These are phyloP conservation scores for Haliclona indistincta DNA, from an alignment of 37 sponge, comb jelly and placozoan genomes.

Conservation along the genomic window DNA sequence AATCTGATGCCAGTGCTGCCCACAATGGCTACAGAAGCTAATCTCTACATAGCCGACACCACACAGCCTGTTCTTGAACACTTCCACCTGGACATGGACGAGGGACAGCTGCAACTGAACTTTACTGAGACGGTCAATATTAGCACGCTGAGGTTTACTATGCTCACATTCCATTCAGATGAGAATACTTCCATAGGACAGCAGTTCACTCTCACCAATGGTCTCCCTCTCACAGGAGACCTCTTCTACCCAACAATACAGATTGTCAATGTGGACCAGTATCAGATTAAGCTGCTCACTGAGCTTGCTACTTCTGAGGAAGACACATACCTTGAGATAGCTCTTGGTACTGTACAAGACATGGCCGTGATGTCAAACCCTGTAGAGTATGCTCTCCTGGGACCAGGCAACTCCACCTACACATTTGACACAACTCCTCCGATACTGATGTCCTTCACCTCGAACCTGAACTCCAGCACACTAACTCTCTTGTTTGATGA, in stretches of 20 bases:
- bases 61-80: constrained; percentile 45
- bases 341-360: constrained; percentile 53
- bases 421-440: constrained; percentile 78
- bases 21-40: constrained; percentile 11
- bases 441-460: constrained; percentile 38
- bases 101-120: constrained; percentile 51
- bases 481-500: constrained; percentile 79
- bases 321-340: constrained; percentile 59
- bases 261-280: constrained; percentile 46
- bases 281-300: constrained; percentile 66
- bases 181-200: constrained; percentile 16
- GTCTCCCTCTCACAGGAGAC: constrained; percentile 36
- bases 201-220: constrained; percentile 43
- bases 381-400: constrained; percentile 1
- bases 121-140: constrained; percentile 91
- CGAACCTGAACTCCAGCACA: constrained; percentile 55
- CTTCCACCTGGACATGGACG: constrained; percentile 83
- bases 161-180: constrained; percentile 42
- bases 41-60: constrained; percentile 43
- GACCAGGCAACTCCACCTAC: constrained; percentile 36
- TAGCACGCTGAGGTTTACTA: constrained; percentile 34
- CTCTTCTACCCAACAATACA: constrained; percentile 25
- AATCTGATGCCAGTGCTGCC: constrained; percentile 14
- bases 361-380: constrained; percentile 42
- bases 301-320: constrained; percentile 57